Evolutionary conservation across 1,140 invertebrate genomes (phyloP), one percentile per base, ranked within the genome.

Genomic region (Drosophila paulistorum): DNA sequence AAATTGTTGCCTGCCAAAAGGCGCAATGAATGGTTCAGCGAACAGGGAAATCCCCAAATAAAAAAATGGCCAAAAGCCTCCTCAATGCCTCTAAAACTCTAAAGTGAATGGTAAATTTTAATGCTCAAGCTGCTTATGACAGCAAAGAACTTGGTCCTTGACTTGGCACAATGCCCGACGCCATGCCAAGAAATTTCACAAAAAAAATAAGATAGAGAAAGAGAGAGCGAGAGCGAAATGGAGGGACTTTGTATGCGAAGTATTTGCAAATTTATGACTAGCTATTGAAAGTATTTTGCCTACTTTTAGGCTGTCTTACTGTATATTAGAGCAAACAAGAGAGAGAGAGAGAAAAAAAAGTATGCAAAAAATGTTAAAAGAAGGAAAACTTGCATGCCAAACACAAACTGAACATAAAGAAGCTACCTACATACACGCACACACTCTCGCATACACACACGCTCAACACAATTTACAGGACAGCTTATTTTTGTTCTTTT

Each of bases 181-280:
- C 71, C 66, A 78, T 55, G 63, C 58, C 63, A 68, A 55, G 33
- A 59, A 35, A 63, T 23, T 71, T 58, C 48, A 51, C 17, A 35
- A 54, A 77, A 62, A 66, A 39, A 41, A 69, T 61, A 55, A 11
- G 20, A 33, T 17, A 51, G 41, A 11, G 13, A 30, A n/a, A n/a
- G n/a, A n/a, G n/a, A n/a, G n/a, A n/a, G 6, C 10, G 30, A 7
- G 26, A 26, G 37, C 64, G 64, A 61, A 63, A 57, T 65, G 68
- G 68, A 66, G 54, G 73, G 67, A 77, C 75, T 83, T 55, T 75
- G 54, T 74, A 84, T 86, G 68, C 83, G 79, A 87, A 85, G 76
- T 82, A 87, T 67, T 67, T 66, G 51, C 64, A 65, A 79, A 86
- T 87, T 82, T 86, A 87, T 79, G 82, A 77, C 65, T 65, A 65